Conservation (phyloP, 2,888 invertebrate genomes). For the Zhengitettix transpicula region DNA sequence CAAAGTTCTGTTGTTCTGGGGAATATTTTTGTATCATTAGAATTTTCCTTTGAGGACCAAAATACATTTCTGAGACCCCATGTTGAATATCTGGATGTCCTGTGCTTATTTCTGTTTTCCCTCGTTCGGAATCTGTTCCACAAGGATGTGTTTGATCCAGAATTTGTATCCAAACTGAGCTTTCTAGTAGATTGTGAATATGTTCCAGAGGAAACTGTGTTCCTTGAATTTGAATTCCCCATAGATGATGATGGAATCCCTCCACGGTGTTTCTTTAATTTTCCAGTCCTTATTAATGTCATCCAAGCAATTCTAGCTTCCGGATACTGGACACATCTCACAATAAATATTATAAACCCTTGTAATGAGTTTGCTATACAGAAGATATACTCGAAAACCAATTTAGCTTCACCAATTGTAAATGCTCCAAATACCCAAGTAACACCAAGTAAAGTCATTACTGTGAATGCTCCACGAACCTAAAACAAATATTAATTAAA, state of each 20-base stretch:
- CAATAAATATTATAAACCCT: constrained; percentile 22
- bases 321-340: constrained; percentile 8
- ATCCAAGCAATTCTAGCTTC: constrained; percentile 8
- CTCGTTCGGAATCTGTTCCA: constrained; percentile 2
- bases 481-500: constrained; percentile 1
- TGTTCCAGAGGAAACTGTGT: constrained; percentile 4
- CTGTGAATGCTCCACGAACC: constrained; percentile 19
- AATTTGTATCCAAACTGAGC: background rate
- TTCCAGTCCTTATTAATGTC: constrained; percentile 5
- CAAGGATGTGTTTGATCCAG: background rate
- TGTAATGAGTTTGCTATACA: constrained; percentile 21
- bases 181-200: constrained; percentile 1
- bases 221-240: constrained; percentile 3
- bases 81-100: background rate
- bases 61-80: constrained; percentile 1
- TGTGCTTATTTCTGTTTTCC: background rate
- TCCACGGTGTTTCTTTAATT: constrained; percentile 7
- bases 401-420: constrained; percentile 17
- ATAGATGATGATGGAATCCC: constrained; percentile 4
- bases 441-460: constrained; percentile 19
- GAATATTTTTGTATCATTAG: no score
- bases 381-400: constrained; percentile 21
- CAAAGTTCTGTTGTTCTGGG: background rate
- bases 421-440: constrained; percentile 22
- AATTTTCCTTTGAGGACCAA: background rate